phyloP scores from a whole-genome alignment of 2,797 vertebrate species.

The Zenarchopterus dispar region DNA sequence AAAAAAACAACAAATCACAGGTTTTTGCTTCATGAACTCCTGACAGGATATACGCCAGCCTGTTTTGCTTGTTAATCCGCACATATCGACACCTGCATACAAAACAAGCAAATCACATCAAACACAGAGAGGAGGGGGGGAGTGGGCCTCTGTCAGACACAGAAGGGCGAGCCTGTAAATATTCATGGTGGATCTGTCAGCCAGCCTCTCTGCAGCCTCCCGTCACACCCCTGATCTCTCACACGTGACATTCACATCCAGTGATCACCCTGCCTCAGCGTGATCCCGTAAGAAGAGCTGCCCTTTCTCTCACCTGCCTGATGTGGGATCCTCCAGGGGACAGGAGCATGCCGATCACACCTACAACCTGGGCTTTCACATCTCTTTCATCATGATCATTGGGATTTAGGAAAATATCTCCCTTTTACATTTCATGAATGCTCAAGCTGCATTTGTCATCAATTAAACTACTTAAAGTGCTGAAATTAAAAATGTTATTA shows the following conservation, averaged over 20 bases:
- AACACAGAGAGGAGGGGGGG: slow-evolving; percentile 17
- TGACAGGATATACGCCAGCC: background rate
- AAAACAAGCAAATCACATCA: slow-evolving; percentile 40
- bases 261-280: slow-evolving; percentile 56
- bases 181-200: slow-evolving; percentile 69
- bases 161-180: slow-evolving; percentile 60
- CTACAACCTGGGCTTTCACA: no score
- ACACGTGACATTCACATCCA: slow-evolving; percentile 65
- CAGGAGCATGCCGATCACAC: slow-evolving; percentile 22
- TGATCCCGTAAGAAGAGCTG: slow-evolving; percentile 48
- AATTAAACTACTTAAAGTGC: background rate
- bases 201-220: slow-evolving; percentile 50
- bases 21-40: background rate
- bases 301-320: slow-evolving; percentile 43
- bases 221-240: slow-evolving; percentile 72
- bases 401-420: background rate
- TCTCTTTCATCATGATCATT: background rate
- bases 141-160: slow-evolving; percentile 28
- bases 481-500: background rate
- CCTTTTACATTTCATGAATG: background rate
- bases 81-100: slow-evolving; percentile 29
- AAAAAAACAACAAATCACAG: background rate
- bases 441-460: background rate
- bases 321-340: slow-evolving; percentile 40
- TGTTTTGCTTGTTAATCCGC: slow-evolving; percentile 3